phyloP scores from a whole-genome alignment of 2,113 vertebrate genomes.

The Todiramphus saurophagus region DNA sequence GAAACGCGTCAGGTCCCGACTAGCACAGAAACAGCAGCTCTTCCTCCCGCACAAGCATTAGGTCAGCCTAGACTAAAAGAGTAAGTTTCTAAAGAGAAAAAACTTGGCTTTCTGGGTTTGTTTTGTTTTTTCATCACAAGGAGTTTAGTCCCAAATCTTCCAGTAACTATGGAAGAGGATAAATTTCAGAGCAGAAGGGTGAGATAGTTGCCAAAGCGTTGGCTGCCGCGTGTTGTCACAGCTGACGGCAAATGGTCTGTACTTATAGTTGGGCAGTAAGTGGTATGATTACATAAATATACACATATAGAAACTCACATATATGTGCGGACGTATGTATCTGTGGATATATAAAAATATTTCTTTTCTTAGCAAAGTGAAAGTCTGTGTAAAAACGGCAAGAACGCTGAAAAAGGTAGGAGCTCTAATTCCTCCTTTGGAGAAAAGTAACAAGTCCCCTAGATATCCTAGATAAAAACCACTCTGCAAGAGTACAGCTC shows the following conservation, averaged over 20 bases:
- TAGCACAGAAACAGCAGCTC: background rate
- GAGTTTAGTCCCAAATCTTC: background rate
- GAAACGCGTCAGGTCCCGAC: background rate
- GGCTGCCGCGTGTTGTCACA: background rate
- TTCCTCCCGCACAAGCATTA: background rate
- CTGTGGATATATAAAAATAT: conserved; percentile 49
- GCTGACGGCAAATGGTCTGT: background rate
- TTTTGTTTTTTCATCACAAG: background rate
- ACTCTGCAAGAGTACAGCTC: background rate
- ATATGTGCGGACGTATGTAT: background rate
- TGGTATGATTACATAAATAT: background rate
- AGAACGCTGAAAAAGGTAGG: conserved; percentile 12
- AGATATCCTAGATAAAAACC: background rate
- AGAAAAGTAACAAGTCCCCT: conserved; percentile 38
- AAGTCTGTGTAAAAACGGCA: conserved; percentile 37
- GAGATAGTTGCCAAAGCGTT: background rate
- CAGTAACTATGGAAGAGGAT: background rate
- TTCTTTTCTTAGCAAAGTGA: conserved; percentile 43
- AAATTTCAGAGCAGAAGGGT: background rate
- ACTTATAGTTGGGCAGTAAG: background rate
- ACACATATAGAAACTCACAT: background rate
- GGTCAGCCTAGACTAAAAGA: background rate
- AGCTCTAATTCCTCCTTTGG: conserved; percentile 51
- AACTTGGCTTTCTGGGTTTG: background rate
- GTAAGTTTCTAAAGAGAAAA: background rate